These are phyloP conservation scores for Acrocephalus arundinaceus DNA, from an alignment of 2,113 vertebrate genomes.

Conservation along the genomic window DNA sequence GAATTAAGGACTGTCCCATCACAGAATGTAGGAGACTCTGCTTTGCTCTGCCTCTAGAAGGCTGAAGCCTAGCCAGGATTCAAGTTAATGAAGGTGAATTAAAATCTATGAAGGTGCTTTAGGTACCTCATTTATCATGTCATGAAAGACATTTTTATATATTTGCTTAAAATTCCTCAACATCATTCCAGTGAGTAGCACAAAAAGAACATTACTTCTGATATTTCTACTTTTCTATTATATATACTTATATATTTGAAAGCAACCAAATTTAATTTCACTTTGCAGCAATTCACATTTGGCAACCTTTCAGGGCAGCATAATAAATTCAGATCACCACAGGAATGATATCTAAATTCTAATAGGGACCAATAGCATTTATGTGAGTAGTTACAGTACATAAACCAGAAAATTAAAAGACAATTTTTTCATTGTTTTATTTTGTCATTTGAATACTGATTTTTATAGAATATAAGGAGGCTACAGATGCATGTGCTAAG, in stretches of 20 bases:
- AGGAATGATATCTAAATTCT: slow-evolving; percentile 11
- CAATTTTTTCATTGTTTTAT: not conserved
- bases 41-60: not conserved
- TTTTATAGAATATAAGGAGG: not conserved
- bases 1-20: not conserved
- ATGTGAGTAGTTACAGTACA: slow-evolving; percentile 1
- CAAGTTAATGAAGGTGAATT: not conserved
- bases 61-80: not conserved
- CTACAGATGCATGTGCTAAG: not conserved
- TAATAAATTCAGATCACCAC: slow-evolving; percentile 28
- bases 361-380: slow-evolving; percentile 17
- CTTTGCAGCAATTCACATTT: not conserved
- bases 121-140: not conserved
- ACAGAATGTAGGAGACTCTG: not conserved
- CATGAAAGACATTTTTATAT: not conserved
- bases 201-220: not conserved
- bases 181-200: not conserved
- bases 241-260: not conserved
- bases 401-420: slow-evolving; percentile 27
- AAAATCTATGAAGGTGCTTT: not conserved
- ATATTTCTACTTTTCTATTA: not conserved
- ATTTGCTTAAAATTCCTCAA: not conserved
- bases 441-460: not conserved
- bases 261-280: slow-evolving; percentile 26
- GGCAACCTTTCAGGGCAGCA: not conserved